Conservation (phyloP, 2,888 invertebrate genomes). For the Epinotia ramella region DNA sequence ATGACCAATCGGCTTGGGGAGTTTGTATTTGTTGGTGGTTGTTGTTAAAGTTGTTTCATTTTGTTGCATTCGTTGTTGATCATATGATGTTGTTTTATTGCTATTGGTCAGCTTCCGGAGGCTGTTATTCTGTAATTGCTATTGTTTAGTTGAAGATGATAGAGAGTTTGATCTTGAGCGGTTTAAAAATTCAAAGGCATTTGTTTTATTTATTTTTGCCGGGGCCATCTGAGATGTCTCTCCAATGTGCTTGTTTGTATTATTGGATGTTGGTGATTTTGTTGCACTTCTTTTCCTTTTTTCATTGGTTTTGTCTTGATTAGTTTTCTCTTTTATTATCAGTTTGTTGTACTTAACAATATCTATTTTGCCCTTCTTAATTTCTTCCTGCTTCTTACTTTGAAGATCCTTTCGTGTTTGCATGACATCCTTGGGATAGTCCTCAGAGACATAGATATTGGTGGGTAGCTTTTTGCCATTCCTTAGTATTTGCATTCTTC, state of each 20-base stretch:
- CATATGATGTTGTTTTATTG: neutral
- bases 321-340: neutral
- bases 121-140: slow-evolving; percentile 1
- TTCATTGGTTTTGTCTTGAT: neutral
- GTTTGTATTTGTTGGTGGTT: no score
- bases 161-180: neutral
- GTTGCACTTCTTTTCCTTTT: slow-evolving; percentile 7
- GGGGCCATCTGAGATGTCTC: neutral
- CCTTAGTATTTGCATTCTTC: neutral
- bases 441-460: neutral
- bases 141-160: neutral
- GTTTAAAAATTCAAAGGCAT: neutral
- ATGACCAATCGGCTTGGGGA: neutral
- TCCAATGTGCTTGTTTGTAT: neutral
- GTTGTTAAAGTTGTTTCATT: neutral
- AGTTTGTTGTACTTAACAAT: neutral
- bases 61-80: neutral
- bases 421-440: slow-evolving; percentile 6
- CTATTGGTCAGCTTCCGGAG: neutral
- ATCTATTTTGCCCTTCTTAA: neutral
- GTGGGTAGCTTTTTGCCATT: neutral
- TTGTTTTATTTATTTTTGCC: slow-evolving; percentile 5
- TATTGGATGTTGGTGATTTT: neutral
- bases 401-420: neutral
- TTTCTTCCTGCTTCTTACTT: neutral